Base-by-base conservation (phyloP, 2,797 vertebrate genomes). In the Crenuchus spilurus region DNA sequence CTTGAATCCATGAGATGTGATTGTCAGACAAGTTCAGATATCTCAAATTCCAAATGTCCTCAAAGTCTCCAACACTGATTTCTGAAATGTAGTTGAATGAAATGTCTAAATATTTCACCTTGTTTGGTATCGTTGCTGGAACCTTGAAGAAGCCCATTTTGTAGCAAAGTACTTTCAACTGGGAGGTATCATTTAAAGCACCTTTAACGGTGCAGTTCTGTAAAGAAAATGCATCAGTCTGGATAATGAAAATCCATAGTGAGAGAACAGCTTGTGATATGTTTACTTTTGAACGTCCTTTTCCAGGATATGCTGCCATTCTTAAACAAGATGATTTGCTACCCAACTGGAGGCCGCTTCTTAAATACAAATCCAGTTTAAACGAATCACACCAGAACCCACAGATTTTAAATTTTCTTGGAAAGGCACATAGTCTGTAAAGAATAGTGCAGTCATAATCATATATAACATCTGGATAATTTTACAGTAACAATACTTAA, bases 151-250 rank as follows among this genome's bases (percentile, higher is more conserved):
- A 84, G 1, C 61, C 61, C 79, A 74, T 82, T 4, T 41, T 64
- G 64, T 84, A 85, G 80, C 86, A 88, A 8, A 86, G 62, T 13
- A 88, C 83, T 69, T 86, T 87, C 1, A 67, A 3, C 6, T 62
- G 11, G n/a, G n/a, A 0, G 3, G 11, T 44, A 18, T 65, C 2
- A 37, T 49, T 64, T n/a, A 63, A 57, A 14, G 20, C 11, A 2
- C 28, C 55, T 5, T 71, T 76, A 22, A 86, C 41, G 1, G 79
- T 77, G 58, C 85, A 88, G 60, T 85, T 84, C 8, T 65, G 67
- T 6, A 86, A 26, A 24, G 77, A 85, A 80, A 83, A 88, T 24
- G 76, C 24, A 51, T 6, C 44, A 26, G 3, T 41, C 2, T 30
- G 9, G 13, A 44, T 28, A 41, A 44, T 48, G 0, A 68, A 28